Evolutionary conservation across 2,888 invertebrate genomes (phyloP), one percentile per base, ranked within the genome.

Genomic region (Harpalus rubripes): DNA sequence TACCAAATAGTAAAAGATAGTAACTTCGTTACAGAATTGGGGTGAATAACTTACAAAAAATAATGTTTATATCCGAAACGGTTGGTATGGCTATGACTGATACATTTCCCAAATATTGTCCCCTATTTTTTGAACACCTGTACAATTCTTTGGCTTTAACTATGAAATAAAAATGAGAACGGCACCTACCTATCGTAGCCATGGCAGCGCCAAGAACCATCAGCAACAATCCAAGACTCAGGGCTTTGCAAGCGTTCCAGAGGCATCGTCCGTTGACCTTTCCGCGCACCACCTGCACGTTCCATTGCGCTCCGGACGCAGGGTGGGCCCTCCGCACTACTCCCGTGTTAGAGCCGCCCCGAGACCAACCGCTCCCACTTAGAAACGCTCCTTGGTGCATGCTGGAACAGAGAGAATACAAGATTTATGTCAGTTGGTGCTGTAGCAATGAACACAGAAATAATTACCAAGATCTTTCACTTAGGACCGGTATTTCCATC

Each of bases 231-330:
- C 98, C 98, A 85, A 98, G 93, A 86, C 97, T 96, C 16, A 98
- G 94, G 26, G 98, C 98, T 88, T 97, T 96, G 91, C 98, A 98
- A 41, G 98, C 98, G 90, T 98, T 97, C 98, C 98, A 98, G 87
- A 98, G 93, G 90, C 98, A 98, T 89, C 95, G 94, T 68, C 96
- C 95, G 88, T 97, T 96, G 93, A 97, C 96, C 92, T 97, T 97
- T 85, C 96, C 96, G 86, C 95, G 94, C 89, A 96, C 96, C 91
- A 96, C 96, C 81, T 95, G 93, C 88, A 96, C 96, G 90, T 96
- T 96, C 96, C 96, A 96, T 91, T 96, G 95, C 88, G 96, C 96
- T 86, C 96, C 96, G 87, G 96, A 95, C 87, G 95, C 95, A 87
- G 95, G 95, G 92, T 95, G 95, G 87, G 95, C 95, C 86, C 95